Evolutionary conservation across 2,113 vertebrate species (phyloP), one percentile per base, ranked within the genome.

Genomic region (Pachycephala philippinensis): DNA sequence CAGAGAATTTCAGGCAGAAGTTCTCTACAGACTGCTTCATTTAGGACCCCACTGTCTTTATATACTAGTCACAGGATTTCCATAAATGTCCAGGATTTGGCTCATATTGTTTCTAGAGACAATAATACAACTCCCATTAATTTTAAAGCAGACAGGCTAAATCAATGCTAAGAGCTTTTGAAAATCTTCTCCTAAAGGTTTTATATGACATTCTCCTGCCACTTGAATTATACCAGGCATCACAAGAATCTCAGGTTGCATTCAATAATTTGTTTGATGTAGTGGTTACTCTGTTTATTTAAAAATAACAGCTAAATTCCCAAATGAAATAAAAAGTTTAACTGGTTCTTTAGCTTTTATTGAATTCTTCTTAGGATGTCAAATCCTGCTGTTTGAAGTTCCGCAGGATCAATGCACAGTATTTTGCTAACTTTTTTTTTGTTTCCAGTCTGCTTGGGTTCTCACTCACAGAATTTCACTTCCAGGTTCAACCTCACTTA

Each of bases 251-350:
- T 89, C 85, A 72, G 52, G 72, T 75, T 96, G 69, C 61, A 78
- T 95, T 93, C 72, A 74, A n/a, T 93, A 69, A 90, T 90, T 93
- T 93, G 80, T 90, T 94, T 96, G 92, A 95, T 93, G 61, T 64
- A 72, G 68, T 71, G 53, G 40, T 84, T 92, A 64, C 53, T 84
- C 77, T 87, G 88, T 90, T 94, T 95, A 94, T 90, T 90, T 93
- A 81, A 90, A 96, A 96, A 84, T 68, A 90, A 95, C 94, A 90
- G 57, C 72, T 71, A 71, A 92, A 94, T 89, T 96, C 83, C 87
- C 89, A 91, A 88, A 82, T 70, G 78, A 89, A 91, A 91, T 93
- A 60, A 90, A 85, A 97, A 79, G 68, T 94, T 93, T 80, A 93
- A 86, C 60, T 78, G 60, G 1, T 93, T 93, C 87, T 71, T 86